Conservation (phyloP, 2,113 vertebrate genomes). For the Brevimyrus niger region DNA sequence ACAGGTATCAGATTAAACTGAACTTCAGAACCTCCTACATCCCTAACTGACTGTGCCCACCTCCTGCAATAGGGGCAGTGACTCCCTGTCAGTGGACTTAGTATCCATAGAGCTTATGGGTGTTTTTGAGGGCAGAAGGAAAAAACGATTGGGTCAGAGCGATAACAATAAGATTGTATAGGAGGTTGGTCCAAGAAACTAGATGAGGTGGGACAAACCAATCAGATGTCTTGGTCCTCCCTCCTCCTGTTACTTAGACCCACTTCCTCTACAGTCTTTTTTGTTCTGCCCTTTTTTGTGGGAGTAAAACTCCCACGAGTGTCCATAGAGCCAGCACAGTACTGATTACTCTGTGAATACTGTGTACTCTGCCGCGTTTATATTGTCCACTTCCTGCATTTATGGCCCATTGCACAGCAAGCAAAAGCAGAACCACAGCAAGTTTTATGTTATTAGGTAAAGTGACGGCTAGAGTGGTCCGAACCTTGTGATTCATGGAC, state of each 20-base stretch:
- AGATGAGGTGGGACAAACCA: no score
- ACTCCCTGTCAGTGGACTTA: not conserved
- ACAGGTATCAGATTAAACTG: conserved; percentile 54
- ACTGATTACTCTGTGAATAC: not conserved
- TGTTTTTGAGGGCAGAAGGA: no score
- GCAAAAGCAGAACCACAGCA: not conserved
- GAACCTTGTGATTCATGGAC: not conserved
- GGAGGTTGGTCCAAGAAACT: no score
- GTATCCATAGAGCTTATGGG: not conserved
- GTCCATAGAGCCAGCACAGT: not conserved
- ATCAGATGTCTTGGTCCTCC: no score
- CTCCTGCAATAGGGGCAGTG: not conserved
- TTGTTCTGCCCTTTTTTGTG: no score
- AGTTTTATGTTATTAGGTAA: not conserved
- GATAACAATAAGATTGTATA: no score
- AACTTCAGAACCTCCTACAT: conserved; percentile 53
- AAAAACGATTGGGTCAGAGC: no score
- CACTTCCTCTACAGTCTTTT: no score
- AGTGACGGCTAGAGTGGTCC: not conserved
- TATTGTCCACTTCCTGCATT: not conserved
- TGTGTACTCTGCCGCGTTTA: not conserved
- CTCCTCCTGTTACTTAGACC: no score
- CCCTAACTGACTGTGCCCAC: conserved; percentile 52
- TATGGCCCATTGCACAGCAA: not conserved
- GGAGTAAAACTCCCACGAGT: no score